Conservation (phyloP, 2,113 vertebrate species). For the Ceyx melanurus region DNA sequence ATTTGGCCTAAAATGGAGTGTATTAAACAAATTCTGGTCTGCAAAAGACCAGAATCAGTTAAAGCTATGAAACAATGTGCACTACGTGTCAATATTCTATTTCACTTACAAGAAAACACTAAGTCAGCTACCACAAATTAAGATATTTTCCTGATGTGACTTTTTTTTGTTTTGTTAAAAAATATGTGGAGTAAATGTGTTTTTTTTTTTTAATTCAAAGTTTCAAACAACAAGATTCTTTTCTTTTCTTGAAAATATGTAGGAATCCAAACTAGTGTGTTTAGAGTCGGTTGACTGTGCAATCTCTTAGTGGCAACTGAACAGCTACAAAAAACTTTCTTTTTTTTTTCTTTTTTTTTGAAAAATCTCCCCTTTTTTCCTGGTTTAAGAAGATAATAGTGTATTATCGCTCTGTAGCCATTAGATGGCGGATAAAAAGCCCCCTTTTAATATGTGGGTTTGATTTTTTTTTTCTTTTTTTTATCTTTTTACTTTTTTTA, state of each 20-base stretch:
- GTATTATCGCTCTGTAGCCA: slow-evolving; percentile 91
- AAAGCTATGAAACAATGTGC: slow-evolving; percentile 93
- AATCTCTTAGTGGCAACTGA: slow-evolving; percentile 99
- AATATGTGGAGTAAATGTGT: slow-evolving; percentile 89
- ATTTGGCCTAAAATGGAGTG: slow-evolving; percentile 94
- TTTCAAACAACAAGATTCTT: slow-evolving; percentile 85
- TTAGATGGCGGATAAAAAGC: slow-evolving; percentile 89
- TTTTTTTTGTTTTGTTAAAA: slow-evolving; percentile 89
- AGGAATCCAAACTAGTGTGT: slow-evolving; percentile 93
- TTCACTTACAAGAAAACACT: slow-evolving; percentile 88
- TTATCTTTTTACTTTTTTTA: slow-evolving; percentile 68
- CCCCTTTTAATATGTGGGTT: slow-evolving; percentile 86
- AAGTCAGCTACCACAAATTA: slow-evolving; percentile 89
- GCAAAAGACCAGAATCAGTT: slow-evolving; percentile 86
- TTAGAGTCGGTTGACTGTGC: slow-evolving; percentile 99
- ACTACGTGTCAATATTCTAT: slow-evolving; percentile 88
- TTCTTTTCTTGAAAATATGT: slow-evolving; percentile 90
- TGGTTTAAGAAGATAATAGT: slow-evolving; percentile 90
- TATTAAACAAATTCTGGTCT: slow-evolving; percentile 87
- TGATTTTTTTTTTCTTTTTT: slow-evolving; percentile 61
- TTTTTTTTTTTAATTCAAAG: slow-evolving; percentile 80
- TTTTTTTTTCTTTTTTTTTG: slow-evolving; percentile 75
- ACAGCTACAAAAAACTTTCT: slow-evolving; percentile 91
- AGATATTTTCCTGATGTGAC: slow-evolving; percentile 87
- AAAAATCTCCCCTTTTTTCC: slow-evolving; percentile 84